Percentiles rank a stretch among this genome's conserved stretches.
Conservation (phyloP, 2,888 invertebrate species). For the Hoplodrina blanda region DNA sequence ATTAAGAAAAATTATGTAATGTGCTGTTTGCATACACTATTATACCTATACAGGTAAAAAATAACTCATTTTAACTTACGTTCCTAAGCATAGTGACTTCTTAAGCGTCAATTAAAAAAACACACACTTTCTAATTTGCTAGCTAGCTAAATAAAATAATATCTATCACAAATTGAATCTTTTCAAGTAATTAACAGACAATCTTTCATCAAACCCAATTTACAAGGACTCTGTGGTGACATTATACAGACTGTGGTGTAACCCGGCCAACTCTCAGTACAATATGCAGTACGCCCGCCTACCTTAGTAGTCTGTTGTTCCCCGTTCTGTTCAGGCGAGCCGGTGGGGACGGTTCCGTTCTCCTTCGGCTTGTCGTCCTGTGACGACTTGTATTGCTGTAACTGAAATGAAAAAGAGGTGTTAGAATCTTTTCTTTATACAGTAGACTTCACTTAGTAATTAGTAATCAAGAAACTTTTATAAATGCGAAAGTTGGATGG, state of each 20-base stretch:
- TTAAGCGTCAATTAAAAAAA: no score
- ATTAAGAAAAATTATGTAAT: no score
- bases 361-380: constrained; percentile 93
- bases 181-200: constrained; percentile 26
- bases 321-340: constrained; percentile 91
- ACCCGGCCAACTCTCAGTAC: neutral
- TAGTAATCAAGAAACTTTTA: no score
- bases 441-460: no score
- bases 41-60: no score
- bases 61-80: no score
- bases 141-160: no score
- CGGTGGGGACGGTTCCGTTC: constrained; percentile 93
- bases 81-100: no score
- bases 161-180: no score
- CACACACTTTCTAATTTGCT: no score
- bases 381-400: constrained; percentile 95
- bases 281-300: constrained; percentile 35
- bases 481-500: no score
- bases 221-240: constrained; percentile 4
- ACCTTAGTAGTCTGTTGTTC: constrained; percentile 90
- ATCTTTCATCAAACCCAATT: constrained; percentile 1
- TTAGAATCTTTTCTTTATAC: neutral
- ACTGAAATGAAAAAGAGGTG: constrained; percentile 81
- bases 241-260: neutral
- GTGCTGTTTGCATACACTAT: no score